Conservation (phyloP, 2,113 vertebrate species). For the Campylorhamphus procurvoides region DNA sequence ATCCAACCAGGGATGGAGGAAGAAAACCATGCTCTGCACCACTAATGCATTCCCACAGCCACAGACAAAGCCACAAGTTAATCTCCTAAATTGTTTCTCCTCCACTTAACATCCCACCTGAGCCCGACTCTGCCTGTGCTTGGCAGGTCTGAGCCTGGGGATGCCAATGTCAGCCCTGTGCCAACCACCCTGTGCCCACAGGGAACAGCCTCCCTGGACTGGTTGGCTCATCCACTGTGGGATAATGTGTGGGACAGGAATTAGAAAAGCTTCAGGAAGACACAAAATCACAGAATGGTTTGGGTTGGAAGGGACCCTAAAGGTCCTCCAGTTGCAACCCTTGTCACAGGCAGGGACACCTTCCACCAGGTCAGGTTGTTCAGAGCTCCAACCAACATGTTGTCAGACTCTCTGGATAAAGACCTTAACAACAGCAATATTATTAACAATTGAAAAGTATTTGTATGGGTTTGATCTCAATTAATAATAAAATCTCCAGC, state of each 20-base stretch:
- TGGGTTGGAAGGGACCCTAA: not conserved
- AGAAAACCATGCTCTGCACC: not conserved
- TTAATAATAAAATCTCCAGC: not conserved
- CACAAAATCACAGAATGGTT: not conserved
- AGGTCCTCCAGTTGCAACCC: not conserved
- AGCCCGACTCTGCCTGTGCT: not conserved
- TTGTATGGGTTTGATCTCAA: not conserved
- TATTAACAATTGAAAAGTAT: not conserved
- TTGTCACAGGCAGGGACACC: not conserved
- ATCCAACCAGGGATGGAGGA: not conserved
- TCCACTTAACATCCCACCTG: not conserved
- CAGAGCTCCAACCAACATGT: not conserved
- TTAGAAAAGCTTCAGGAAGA: not conserved
- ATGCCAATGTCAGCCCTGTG: not conserved
- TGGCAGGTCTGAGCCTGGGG: not conserved
- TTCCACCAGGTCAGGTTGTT: not conserved
- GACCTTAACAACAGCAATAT: not conserved
- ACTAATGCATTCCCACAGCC: not conserved
- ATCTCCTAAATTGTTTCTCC: not conserved
- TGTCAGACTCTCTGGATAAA: not conserved
- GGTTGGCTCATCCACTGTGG: not conserved
- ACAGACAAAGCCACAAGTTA: not conserved
- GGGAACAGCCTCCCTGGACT: not conserved
- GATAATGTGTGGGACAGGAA: not conserved
- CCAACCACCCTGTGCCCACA: not conserved